These are phyloP conservation scores for Atethmia centrago DNA, from an alignment of 2,888 invertebrate species.

Conservation along the genomic window DNA sequence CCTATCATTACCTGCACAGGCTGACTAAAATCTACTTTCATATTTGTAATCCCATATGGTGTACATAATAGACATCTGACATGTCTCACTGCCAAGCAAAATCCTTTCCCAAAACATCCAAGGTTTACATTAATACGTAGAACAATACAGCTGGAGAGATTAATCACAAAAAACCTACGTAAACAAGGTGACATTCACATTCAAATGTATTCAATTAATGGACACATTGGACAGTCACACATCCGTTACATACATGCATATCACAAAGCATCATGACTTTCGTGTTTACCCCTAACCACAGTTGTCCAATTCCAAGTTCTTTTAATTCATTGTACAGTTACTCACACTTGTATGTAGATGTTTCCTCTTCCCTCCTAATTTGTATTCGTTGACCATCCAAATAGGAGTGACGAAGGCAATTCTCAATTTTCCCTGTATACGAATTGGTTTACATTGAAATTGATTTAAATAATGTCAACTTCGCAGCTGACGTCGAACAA, in stretches of 20 bases:
- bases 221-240: conserved; percentile 5
- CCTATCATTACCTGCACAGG: too few species aligned
- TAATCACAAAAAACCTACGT: background rate
- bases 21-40: too few species aligned
- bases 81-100: too few species aligned
- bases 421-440: background rate
- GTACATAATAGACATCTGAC: too few species aligned
- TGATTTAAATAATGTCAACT: too few species aligned
- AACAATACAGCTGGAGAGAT: background rate
- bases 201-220: conserved; percentile 2
- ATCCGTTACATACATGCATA: background rate
- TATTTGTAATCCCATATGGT: too few species aligned
- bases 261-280: conserved; percentile 11
- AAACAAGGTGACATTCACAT: background rate
- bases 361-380: background rate
- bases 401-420: background rate
- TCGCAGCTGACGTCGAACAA: background rate
- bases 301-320: too few species aligned
- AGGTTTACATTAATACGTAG: too few species aligned
- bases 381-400: conserved; percentile 8
- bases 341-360: background rate
- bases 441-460: background rate
- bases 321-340: conserved; percentile 10
- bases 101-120: too few species aligned
- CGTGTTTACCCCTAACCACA: conserved; percentile 22